A percentile compares a stretch with the other conserved stretches of the same genome.
phyloP scores from a whole-genome alignment of 2,888 invertebrate species.

The Chrysolina americana region DNA sequence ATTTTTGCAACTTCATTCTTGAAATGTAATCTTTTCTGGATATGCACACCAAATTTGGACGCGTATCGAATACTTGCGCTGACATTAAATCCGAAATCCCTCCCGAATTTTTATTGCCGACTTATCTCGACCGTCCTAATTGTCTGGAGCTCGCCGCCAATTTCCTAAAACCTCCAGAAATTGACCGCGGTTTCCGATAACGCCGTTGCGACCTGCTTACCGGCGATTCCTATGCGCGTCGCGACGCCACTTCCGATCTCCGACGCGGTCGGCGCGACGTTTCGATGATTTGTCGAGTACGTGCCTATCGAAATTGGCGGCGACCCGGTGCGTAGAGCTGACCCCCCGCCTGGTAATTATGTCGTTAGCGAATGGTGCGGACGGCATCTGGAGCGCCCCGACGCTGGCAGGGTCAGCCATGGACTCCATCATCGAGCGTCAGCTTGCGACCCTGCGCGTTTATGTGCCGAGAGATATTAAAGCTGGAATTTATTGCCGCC shows the following conservation, averaged over 20 bases:
- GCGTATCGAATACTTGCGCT: too few species aligned
- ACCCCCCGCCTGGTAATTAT: slow-evolving; percentile 64
- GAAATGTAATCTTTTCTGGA: too few species aligned
- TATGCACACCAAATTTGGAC: too few species aligned
- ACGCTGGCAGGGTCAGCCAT: slow-evolving; percentile 62
- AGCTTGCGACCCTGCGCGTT: slow-evolving; percentile 69
- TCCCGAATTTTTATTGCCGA: slow-evolving; percentile 49
- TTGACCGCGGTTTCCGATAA: slow-evolving; percentile 64
- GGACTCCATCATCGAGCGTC: slow-evolving; percentile 68
- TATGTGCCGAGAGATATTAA: slow-evolving; percentile 69
- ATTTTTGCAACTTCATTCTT: too few species aligned
- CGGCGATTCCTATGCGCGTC: slow-evolving; percentile 69
- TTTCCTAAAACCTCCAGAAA: slow-evolving; percentile 67
- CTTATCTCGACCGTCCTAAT: slow-evolving; percentile 52
- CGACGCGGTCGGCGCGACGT: slow-evolving; percentile 65
- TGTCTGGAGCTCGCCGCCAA: slow-evolving; percentile 59
- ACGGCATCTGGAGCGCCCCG: slow-evolving; percentile 38
- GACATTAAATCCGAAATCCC: slow-evolving; percentile 39
- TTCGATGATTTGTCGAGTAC: slow-evolving; percentile 69
- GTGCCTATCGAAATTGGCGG: slow-evolving; percentile 47
- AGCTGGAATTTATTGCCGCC: slow-evolving; percentile 68
- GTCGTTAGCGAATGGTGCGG: slow-evolving; percentile 58
- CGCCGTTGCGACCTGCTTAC: slow-evolving; percentile 68
- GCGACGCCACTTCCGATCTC: slow-evolving; percentile 63
- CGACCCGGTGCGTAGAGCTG: slow-evolving; percentile 36